Evolutionary conservation across 2,888 invertebrate genomes (phyloP).

Genomic region (Torymus texanus): DNA sequence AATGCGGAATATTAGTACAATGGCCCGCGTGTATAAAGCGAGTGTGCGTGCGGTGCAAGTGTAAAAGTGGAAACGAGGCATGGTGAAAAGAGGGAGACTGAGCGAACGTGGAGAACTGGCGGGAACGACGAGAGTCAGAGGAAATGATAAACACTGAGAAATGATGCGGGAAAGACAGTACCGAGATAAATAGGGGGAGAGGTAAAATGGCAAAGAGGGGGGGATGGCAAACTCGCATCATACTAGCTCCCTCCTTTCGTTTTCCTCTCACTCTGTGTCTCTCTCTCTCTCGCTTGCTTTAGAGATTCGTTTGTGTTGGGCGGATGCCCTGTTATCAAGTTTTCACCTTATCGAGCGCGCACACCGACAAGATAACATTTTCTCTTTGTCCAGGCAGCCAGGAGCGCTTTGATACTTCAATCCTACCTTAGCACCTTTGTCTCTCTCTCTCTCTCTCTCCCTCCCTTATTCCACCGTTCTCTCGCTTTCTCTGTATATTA

Average conservation of each 20-base stretch:
- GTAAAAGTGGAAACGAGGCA: not conserved
- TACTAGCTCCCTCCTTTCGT: no score
- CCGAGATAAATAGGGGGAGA: not conserved
- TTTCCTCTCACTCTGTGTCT: no score
- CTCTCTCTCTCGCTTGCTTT: conserved; percentile 4
- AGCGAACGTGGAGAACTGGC: not conserved
- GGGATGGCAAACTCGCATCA: not conserved
- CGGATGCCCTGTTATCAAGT: conserved; percentile 45
- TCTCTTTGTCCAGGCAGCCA: conserved; percentile 54
- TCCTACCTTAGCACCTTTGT: conserved; percentile 33
- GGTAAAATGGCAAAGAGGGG: not conserved
- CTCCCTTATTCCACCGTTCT: conserved; percentile 40
- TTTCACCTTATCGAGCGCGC: conserved; percentile 47
- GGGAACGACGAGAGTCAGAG: not conserved
- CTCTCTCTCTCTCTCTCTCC: conserved; percentile 42
- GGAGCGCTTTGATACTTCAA: conserved; percentile 34
- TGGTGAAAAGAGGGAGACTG: not conserved
- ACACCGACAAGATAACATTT: conserved; percentile 54
- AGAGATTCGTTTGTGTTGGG: conserved; percentile 28
- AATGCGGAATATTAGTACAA: conserved; percentile 29
- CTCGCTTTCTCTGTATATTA: conserved; percentile 20
- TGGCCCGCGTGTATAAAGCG: not conserved
- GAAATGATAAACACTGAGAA: conserved; percentile 12
- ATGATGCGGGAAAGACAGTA: not conserved
- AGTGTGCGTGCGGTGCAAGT: not conserved